Base-by-base conservation (phyloP, 2,888 invertebrate species). In the Amphipyra berbera region DNA sequence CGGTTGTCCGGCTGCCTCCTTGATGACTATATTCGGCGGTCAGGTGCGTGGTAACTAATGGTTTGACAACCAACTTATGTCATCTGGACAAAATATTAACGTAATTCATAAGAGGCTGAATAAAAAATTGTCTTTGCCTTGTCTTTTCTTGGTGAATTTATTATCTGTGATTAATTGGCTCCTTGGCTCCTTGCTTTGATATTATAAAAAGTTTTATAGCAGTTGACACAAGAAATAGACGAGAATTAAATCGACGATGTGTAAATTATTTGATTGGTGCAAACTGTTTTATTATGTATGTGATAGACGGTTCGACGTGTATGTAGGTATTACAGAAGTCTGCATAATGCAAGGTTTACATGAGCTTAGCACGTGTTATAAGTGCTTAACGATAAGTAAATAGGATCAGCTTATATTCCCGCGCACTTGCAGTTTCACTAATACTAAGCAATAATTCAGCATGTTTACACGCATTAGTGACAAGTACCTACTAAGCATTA, bases 11-110 rank as follows among this genome's bases (percentile, higher is more conserved):
- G 14, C 12, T 45, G 21, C 40, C 53, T 52, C 47, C 44, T 41
- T 47, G 42, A 44, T 41, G 56, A 7, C 73, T 61, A 57, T 73
- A 73, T 73, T 69, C 44, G 70, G 74, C 57, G 12, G 4, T 46
- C 48, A 58, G 0, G 4, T 27, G 55, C 47, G 40, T 64, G 46
- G 69, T 56, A 13, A 12, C 27, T 33, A 53, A 54, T 56, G 38
- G 47, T 48, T n/a, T 52, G 47, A 61, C 48, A 35, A 42, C 21
- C 14, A 57, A 27, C 27, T 59, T 61, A 61, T 61, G 69, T 66
- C 73, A 73, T 54, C 14, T 14, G 38, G 41, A 14, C 13, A 41
- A 50, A 60, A 55, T 62, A 55, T 40, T 63, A 3, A 27, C 35
- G 46, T 73, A 69, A 73, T 47, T 73, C 73, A 73, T 47, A 12